Base-by-base conservation (phyloP, 30 jellyfish, hydroid and myxozoan species). In the Hydractinia symbiolongicarpus region DNA sequence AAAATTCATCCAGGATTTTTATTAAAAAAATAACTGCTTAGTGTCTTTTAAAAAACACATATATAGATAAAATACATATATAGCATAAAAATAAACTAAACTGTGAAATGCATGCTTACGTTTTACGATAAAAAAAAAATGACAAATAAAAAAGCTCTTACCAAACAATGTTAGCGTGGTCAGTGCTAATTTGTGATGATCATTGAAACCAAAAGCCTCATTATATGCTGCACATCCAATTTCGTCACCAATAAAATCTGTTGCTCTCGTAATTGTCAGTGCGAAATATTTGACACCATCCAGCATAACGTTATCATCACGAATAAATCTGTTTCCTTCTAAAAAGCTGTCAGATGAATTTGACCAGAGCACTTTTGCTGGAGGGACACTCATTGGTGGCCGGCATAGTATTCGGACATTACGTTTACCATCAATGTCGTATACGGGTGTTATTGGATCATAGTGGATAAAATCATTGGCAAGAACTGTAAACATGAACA, bases 191-290 rank as follows among this genome's bases (percentile, higher is more conserved):
- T 78, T 17, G 52, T 55, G 61, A n/a, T 49, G 82, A 8, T 53
- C 62, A 61, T 78, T 78, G 30, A 76, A 76, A 13, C 86, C 86
- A 57, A 78, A 14, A 50, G 13, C 55, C 0, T 83, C 84, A 61
- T 78, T 78, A 61, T 78, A 78, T 11, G 83, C 86, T 9, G 83
- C 86, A 56, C 86, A 78, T 16, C 86, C 86, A 51, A 55, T 55
- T 57, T 61, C 16, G 21, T 53, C 40, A 54, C 85, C 85, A 78
- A 78, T 14, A n/a, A n/a, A 78, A 13, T 78, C 71, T 5, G 19
- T n/a, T 9, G 86, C 86, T 11, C 51, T 57, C 16, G 21, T 21
- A 56, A 78, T 13, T 61, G 21, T 78, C 49, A 78, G 10, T 11
- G 86, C 58, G 52, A 7, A 78, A 55, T 44, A 78, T 11, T 40